phyloP scores from a whole-genome alignment of 2,113 vertebrate species.

The Argyrosomus japonicus region DNA sequence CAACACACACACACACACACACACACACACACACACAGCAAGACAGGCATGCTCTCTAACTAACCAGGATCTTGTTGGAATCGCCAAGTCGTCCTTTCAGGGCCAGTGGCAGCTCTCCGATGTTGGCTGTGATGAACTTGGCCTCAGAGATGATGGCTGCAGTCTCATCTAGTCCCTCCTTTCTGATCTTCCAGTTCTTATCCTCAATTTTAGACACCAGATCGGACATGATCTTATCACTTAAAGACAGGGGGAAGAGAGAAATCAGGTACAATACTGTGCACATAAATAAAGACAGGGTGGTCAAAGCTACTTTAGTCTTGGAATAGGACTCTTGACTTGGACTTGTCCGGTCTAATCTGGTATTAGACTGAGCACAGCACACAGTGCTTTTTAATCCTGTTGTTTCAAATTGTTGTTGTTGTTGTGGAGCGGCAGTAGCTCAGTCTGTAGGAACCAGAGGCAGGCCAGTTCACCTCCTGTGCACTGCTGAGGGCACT shows the following conservation, averaged over 20 bases:
- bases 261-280: not conserved
- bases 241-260: slow-evolving; percentile 47
- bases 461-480: no score
- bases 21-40: not conserved
- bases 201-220: slow-evolving; percentile 94
- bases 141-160: slow-evolving; percentile 93
- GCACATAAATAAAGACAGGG: not conserved
- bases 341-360: not conserved
- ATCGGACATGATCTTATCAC: slow-evolving; percentile 95
- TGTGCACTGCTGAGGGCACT: no score
- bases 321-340: not conserved
- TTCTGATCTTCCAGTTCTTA: slow-evolving; percentile 99
- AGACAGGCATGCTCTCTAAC: not conserved
- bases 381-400: not conserved
- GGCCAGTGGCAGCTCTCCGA: slow-evolving; percentile 93
- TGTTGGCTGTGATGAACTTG: slow-evolving; percentile 93
- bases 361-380: no score
- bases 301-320: not conserved
- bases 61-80: slow-evolving; percentile 98
- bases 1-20: no score
- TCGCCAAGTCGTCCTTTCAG: slow-evolving; percentile 93
- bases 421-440: no score
- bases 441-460: no score
- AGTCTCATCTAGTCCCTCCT: slow-evolving; percentile 96
- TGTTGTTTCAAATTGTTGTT: not conserved